Evolutionary conservation across 2,113 vertebrate species (phyloP), one percentile per base, ranked within the genome.

Genomic region (Cyanoramphus novaezelandiae): DNA sequence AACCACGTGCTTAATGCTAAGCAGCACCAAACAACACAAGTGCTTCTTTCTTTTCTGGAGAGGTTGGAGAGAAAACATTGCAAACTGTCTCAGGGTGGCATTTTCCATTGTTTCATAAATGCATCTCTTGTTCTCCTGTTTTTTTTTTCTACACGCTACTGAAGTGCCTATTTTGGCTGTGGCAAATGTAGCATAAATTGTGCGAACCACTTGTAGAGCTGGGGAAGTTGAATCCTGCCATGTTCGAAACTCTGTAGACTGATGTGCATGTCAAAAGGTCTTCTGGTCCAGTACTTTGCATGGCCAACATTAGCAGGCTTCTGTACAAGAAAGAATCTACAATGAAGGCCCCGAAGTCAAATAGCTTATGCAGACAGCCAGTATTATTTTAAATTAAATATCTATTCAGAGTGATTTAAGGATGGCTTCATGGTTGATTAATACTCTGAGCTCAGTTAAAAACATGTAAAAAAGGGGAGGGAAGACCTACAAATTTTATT

Each of bases 311-410:
- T 65, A 93, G 46, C 47, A 79, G 65, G 35, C 39, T 76, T 31
- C 69, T 68, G 53, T 31, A 82, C 20, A 31, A 65, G 46, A 72
- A 65, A 59, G 3, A 65, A 70, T 17, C 33, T 63, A 25, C 50
- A 88, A 81, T n/a, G 7, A 81, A 86, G 69, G 75, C 11, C 60
- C 4, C 0, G n/a, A 92, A 88, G 82, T 75, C 47, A 75, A 93
- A 82, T 4, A 93, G 44, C 47, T 97, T 62, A 35, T 35, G 35
- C 21, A 86, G 80, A n/a, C 47, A 92, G 28, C 5, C 29, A 88
- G 7, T 75, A 62, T 64, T 75, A 71, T 65, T 94, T 72, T 85
- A 84, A 93, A 93, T 64, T 62, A 90, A 91, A 25, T 93, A 93
- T 60, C 50, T 80, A 77, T 78, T 81, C 65, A 81, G 47, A 85